These are phyloP conservation scores for Saccostrea cuccullata DNA, from an alignment of 1,140 invertebrate species.

Conservation along the genomic window DNA sequence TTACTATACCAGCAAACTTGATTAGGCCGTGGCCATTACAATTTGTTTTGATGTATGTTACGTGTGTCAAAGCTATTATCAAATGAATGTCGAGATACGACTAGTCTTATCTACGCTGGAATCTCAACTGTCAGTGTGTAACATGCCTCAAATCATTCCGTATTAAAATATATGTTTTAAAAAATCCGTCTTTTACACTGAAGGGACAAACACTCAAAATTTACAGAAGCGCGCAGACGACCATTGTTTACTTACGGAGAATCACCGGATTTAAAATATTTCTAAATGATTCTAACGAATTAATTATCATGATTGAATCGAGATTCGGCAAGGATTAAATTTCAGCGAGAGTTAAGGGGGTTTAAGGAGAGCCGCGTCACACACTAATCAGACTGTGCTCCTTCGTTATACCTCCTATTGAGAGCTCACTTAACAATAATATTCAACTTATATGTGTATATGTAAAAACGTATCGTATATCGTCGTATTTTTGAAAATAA, in stretches of 20 bases:
- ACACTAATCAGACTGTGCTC: slow-evolving; percentile 1
- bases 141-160: slow-evolving; percentile 32
- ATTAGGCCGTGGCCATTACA: slow-evolving; percentile 15
- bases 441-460: background rate
- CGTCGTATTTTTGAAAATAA: slow-evolving; percentile 6
- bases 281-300: slow-evolving; percentile 24
- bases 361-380: background rate
- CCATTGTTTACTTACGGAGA: slow-evolving; percentile 14
- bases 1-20: background rate
- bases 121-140: slow-evolving; percentile 17
- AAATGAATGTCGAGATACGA: slow-evolving; percentile 37
- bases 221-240: background rate
- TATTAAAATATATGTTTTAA: slow-evolving; percentile 22
- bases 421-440: slow-evolving; percentile 25
- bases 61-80: slow-evolving; percentile 33
- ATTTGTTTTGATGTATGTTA: slow-evolving; percentile 32
- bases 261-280: background rate
- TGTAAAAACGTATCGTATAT: background rate
- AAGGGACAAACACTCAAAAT: slow-evolving; percentile 2
- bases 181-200: background rate
- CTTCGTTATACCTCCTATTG: background rate
- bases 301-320: slow-evolving; percentile 32
- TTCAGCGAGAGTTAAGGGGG: slow-evolving; percentile 26
- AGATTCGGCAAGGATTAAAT: slow-evolving; percentile 10
- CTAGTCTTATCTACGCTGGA: slow-evolving; percentile 17